A percentile compares a stretch with the other conserved stretches of the same genome.
These are phyloP conservation scores for Drosophila villosipedis DNA, from an alignment of 2,888 invertebrate species.

Conservation along the genomic window DNA sequence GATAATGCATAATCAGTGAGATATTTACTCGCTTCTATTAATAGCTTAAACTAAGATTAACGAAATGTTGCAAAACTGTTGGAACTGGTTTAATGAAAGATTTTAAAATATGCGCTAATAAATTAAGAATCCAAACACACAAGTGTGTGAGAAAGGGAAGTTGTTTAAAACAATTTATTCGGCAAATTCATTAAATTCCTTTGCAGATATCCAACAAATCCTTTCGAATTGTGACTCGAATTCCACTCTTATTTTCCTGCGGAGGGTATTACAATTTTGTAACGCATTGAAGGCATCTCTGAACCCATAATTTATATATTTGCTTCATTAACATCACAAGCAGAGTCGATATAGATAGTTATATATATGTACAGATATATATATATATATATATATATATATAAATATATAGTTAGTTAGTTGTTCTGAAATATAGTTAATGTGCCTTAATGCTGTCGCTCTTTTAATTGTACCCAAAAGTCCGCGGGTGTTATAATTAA, in stretches of 20 bases:
- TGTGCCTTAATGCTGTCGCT: slow-evolving; percentile 46
- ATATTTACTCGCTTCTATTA: slow-evolving; percentile 34
- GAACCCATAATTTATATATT: background rate
- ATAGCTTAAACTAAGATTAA: slow-evolving; percentile 27
- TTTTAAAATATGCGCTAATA: slow-evolving; percentile 50
- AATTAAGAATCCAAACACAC: slow-evolving; percentile 40
- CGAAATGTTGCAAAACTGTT: slow-evolving; percentile 17
- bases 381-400: background rate
- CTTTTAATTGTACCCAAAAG: slow-evolving; percentile 87
- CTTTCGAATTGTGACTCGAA: too few relatives aligned
- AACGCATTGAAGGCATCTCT: background rate
- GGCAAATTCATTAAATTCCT: background rate
- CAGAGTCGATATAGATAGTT: background rate
- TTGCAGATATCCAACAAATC: background rate
- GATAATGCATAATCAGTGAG: slow-evolving; percentile 15
- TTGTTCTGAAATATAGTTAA: background rate
- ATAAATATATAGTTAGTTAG: background rate
- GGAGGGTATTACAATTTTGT: background rate
- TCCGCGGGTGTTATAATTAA: slow-evolving; percentile 87
- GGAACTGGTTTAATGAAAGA: slow-evolving; percentile 17
- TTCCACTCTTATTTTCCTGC: slow-evolving; percentile 10
- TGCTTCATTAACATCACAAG: background rate
- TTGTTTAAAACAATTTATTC: background rate
- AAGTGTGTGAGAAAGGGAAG: slow-evolving; percentile 2
- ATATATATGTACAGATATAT: background rate